Evolutionary conservation across 2,113 vertebrate species (phyloP).

Genomic region (Miniopterus natalensis): DNA sequence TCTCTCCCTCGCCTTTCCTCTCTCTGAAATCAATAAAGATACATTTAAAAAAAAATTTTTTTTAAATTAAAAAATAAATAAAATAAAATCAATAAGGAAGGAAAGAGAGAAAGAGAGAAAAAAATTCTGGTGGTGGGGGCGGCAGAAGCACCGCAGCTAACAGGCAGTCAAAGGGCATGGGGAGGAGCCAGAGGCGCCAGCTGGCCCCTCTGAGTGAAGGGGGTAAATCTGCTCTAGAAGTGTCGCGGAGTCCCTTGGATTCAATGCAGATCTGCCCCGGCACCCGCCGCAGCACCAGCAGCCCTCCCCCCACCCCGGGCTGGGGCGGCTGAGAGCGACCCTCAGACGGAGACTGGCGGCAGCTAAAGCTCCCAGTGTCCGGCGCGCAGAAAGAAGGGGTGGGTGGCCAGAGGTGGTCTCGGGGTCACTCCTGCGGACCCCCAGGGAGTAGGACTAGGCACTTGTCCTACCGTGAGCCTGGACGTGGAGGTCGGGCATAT

Average conservation of each 20-base stretch:
- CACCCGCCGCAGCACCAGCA: not conserved
- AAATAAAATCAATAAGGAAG: too few relatives aligned
- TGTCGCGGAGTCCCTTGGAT: too few relatives aligned
- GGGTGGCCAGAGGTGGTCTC: not conserved
- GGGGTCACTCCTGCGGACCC: rapidly evolving
- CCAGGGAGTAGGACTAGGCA: too few relatives aligned
- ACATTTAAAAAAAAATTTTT: too few relatives aligned
- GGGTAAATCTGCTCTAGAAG: not conserved
- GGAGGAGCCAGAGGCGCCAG: rapidly evolving
- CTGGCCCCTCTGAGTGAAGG: not conserved
- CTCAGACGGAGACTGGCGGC: rapidly evolving
- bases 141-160: too few relatives aligned
- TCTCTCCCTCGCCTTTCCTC: too few relatives aligned
- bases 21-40: too few relatives aligned
- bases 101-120: not conserved
- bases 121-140: not conserved
- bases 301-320: not conserved
- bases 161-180: not conserved
- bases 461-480: not conserved
- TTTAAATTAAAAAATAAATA: not conserved
- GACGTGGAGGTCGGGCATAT: too few relatives aligned
- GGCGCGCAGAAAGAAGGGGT: not conserved
- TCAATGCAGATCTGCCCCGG: not conserved
- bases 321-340: rapidly evolving
- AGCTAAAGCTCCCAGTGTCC: rapidly evolving